Evolutionary conservation across 2,888 invertebrate species (phyloP).

Genomic region (Euclidia mi): DNA sequence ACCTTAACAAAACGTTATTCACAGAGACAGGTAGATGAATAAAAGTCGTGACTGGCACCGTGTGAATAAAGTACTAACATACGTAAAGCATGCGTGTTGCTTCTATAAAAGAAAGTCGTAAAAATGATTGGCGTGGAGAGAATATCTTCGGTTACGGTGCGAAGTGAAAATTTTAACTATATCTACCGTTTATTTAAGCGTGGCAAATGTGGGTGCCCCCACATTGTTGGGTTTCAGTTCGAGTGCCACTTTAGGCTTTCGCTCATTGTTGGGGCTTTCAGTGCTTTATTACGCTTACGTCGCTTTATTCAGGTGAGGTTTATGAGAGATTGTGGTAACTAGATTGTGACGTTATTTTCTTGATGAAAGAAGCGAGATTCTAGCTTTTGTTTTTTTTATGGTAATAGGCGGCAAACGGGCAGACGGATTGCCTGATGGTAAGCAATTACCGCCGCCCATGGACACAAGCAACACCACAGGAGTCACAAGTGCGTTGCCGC

Average conservation of each 20-base stretch:
- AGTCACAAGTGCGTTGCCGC: too few relatives aligned
- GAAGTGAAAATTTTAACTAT: conserved; percentile 37
- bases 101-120: conserved; percentile 50
- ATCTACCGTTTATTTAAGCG: conserved; percentile 23
- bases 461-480: too few relatives aligned
- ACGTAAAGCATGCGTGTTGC: conserved; percentile 24
- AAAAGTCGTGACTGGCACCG: conserved; percentile 13
- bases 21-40: not conserved
- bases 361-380: too few relatives aligned
- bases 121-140: conserved; percentile 31
- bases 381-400: too few relatives aligned
- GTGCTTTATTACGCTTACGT: too few relatives aligned
- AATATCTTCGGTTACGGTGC: conserved; percentile 40
- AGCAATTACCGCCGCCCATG: too few relatives aligned
- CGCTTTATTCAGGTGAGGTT: too few relatives aligned
- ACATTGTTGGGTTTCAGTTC: conserved; percentile 28
- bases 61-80: conserved; percentile 11
- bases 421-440: too few relatives aligned
- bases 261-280: not conserved
- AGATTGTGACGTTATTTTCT: too few relatives aligned
- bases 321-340: too few relatives aligned
- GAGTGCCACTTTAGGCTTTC: conserved; percentile 16
- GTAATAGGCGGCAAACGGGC: too few relatives aligned
- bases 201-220: conserved; percentile 26
- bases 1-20: not conserved